Evolutionary conservation across 1,140 invertebrate genomes (phyloP).

Genomic region (Grapholita molesta): DNA sequence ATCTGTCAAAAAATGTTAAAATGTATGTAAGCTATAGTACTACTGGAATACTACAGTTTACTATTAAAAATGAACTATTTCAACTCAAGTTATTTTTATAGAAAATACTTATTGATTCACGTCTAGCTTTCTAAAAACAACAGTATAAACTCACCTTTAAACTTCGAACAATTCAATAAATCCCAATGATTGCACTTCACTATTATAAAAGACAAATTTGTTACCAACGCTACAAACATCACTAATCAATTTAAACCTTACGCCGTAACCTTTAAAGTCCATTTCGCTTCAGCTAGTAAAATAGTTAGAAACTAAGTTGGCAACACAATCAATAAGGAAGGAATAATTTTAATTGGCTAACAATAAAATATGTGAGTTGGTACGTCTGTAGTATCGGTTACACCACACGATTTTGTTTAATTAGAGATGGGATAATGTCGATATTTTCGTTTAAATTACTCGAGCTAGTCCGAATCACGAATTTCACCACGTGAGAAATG

Average conservation of each 20-base stretch:
- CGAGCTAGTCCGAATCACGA: not conserved
- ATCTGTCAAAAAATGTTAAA: no score
- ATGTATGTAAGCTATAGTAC: no score
- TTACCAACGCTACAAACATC: not conserved
- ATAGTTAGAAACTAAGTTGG: slow-evolving; percentile 3
- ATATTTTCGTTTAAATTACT: not conserved
- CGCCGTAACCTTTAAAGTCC: not conserved
- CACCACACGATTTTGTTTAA: slow-evolving; percentile 20
- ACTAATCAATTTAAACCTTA: not conserved
- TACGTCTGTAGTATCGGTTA: slow-evolving; percentile 49
- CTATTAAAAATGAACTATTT: no score
- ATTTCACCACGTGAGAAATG: not conserved
- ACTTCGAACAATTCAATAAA: slow-evolving; percentile 12
- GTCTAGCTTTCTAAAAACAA: not conserved
- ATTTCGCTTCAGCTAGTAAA: not conserved
- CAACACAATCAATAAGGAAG: slow-evolving; percentile 55
- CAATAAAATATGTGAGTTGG: slow-evolving; percentile 67
- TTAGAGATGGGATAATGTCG: not conserved
- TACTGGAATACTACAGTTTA: no score
- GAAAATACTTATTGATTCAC: no score
- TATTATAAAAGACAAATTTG: not conserved
- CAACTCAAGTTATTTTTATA: no score
- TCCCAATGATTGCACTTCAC: slow-evolving; percentile 8
- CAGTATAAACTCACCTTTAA: slow-evolving; percentile 5
- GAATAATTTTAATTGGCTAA: slow-evolving; percentile 69